Conservation (phyloP, 2,888 invertebrate genomes). For the Ophion costatus region DNA sequence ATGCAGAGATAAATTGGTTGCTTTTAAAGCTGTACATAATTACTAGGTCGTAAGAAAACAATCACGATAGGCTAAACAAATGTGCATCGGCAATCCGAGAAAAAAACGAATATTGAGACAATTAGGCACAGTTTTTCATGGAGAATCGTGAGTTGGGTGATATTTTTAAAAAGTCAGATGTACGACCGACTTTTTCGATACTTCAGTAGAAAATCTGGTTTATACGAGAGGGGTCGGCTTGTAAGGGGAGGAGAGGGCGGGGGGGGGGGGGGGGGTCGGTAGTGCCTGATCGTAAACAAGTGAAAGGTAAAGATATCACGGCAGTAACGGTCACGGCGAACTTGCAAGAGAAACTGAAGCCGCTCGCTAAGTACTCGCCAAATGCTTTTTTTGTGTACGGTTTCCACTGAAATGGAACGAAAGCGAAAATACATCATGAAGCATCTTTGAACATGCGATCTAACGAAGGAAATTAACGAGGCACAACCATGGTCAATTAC, state of each 20-base stretch:
- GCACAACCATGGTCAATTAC: neutral
- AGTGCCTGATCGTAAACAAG: constrained; percentile 30
- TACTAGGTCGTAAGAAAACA: no score
- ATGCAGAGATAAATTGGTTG: no score
- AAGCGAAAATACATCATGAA: constrained; percentile 36
- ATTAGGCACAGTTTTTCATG: neutral
- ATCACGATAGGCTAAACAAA: no score
- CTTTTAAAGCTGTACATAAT: no score
- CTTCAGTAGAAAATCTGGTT: constrained; percentile 4
- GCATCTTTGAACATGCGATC: constrained; percentile 26
- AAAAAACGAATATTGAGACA: neutral
- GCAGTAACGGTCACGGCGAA: neutral
- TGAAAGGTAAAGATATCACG: constrained; percentile 44
- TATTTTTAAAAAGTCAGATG: constrained; percentile 27
- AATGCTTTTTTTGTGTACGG: constrained; percentile 1
- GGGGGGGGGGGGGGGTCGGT: constrained; percentile 1
- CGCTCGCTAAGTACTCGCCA: constrained; percentile 29
- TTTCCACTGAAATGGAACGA: constrained; percentile 26
- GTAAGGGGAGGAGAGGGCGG: no score
- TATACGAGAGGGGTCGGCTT: neutral
- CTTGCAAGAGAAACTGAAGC: constrained; percentile 21
- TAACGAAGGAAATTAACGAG: constrained; percentile 40
- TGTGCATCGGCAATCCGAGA: neutral
- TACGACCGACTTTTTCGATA: constrained; percentile 39
- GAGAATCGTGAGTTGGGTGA: constrained; percentile 20